Base-by-base conservation (phyloP, 30 jellyfish, hydroid and myxozoan genomes). In the Nemopilema nomurai region DNA sequence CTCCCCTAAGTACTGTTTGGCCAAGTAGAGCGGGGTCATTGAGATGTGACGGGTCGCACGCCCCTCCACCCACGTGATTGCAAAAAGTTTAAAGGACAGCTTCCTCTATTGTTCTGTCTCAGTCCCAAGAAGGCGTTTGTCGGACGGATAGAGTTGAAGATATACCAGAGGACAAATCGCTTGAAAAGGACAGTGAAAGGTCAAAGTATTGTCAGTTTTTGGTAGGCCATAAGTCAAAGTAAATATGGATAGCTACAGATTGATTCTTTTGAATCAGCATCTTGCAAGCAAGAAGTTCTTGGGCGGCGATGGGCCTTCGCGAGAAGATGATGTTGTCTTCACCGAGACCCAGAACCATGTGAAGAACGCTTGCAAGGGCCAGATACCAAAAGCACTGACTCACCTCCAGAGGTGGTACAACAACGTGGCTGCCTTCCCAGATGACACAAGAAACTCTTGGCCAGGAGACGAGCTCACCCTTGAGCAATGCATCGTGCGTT, bases 301-400 rank as follows among this genome's bases (percentile, higher is more conserved):
- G 67, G 90, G 90, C 25, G 90, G 90, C 18, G 77, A 70, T 73
- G 84, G 71, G 83, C 90, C 90, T 50, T 70, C 90, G 18, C 68
- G 51, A 52, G 90, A 70, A 24, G 90, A 81, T 72, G 82, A 62
- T 69, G 90, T 69, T 57, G 90, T 81, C 17, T 81, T 81, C 68
- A 52, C 67, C 1, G 90, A 81, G 68, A 81, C 90, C 1, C 90
- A 69, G 23, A 50, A 25, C 24, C 69, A 67, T 77, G 25, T 81
- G 79, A 81, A 69, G 82, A 32, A 68, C 23, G 49, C 68, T 0
- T 32, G 83, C 51, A 81, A 81, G 29, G 90, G 90, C 1, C 79
- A 81, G 50, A 52, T 63, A 28, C 90, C 90, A 1, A 81, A 81
- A 69, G 90, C 90, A 63, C 62, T 81, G 69, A 49, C 57, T 51